phyloP scores from a whole-genome alignment of 1,140 invertebrate species.

The Zaprionus africanus region DNA sequence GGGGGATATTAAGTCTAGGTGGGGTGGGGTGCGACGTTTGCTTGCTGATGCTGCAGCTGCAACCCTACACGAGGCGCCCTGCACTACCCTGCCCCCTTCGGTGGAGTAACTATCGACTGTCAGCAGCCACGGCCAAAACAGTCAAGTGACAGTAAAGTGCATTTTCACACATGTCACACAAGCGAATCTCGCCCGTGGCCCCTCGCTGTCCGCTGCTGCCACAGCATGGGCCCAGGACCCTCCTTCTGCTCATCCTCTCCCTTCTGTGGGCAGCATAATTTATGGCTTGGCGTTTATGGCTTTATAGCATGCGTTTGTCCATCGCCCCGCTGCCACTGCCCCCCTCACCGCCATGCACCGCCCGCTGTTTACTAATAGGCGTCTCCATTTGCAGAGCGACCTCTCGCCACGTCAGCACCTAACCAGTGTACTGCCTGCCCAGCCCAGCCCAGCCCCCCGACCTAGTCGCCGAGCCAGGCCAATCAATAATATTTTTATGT shows the following conservation, averaged over 20 bases:
- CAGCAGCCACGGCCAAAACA: slow-evolving; percentile 45
- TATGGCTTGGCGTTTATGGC: slow-evolving; percentile 75
- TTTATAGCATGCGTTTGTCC: slow-evolving; percentile 75
- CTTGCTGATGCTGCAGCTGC: not conserved
- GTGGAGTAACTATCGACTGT: slow-evolving; percentile 24
- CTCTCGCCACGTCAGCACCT: slow-evolving; percentile 6
- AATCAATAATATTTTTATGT: slow-evolving; percentile 59
- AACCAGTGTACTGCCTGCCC: not conserved
- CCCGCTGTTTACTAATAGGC: slow-evolving; percentile 41
- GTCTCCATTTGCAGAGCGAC: slow-evolving; percentile 35
- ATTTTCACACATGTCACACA: slow-evolving; percentile 74
- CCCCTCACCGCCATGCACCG: not conserved
- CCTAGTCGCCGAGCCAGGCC: not conserved
- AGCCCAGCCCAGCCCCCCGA: not conserved
- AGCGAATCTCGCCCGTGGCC: slow-evolving; percentile 1
- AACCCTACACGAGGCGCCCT: not conserved
- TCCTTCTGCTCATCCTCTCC: not conserved
- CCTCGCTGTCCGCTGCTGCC: not conserved
- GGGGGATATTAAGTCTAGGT: not conserved
- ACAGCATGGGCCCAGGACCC: not conserved
- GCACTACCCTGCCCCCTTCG: not conserved
- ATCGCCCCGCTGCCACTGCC: slow-evolving; percentile 8
- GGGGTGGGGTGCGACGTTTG: not conserved
- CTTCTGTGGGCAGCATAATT: slow-evolving; percentile 59
- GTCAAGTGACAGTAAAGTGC: slow-evolving; percentile 73